Evolutionary conservation across 2,888 invertebrate species (phyloP).

Genomic region (Bombylius major): DNA sequence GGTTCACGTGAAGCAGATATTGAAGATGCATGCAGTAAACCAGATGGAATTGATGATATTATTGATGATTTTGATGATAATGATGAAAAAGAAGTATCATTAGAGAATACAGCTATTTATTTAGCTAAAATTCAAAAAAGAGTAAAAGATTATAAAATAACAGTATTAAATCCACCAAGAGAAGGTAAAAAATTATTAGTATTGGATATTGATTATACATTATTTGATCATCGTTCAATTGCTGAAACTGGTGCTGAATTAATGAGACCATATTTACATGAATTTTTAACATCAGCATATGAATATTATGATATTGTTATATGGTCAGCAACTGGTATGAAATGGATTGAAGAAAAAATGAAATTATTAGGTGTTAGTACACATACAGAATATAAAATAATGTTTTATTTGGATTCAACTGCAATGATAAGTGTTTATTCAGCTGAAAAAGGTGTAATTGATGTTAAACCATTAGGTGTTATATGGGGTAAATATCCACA

Average conservation of each 20-base stretch:
- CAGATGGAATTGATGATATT: constrained; percentile 71
- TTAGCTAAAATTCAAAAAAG: constrained; percentile 71
- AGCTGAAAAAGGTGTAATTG: constrained; percentile 79
- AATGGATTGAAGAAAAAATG: constrained; percentile 98
- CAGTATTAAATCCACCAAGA: constrained; percentile 67
- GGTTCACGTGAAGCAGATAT: constrained; percentile 89
- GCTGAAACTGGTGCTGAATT: constrained; percentile 79
- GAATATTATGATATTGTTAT: constrained; percentile 91
- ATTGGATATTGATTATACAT: constrained; percentile 89
- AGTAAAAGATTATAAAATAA: constrained; percentile 71
- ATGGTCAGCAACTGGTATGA: constrained; percentile 98
- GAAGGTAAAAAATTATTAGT: constrained; percentile 82
- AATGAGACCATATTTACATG: constrained; percentile 91
- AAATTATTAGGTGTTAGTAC: constrained; percentile 72
- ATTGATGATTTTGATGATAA: constrained; percentile 86
- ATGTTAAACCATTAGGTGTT: constrained; percentile 90
- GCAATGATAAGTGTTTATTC: constrained; percentile 94
- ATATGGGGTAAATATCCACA: constrained; percentile 93
- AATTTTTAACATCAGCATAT: constrained; percentile 79
- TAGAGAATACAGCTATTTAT: constrained; percentile 46
- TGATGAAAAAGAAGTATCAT: constrained; percentile 53
- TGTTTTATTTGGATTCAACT: constrained; percentile 79
- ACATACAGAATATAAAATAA: constrained; percentile 77
- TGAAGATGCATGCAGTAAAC: constrained; percentile 65
- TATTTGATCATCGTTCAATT: constrained; percentile 89